These are phyloP conservation scores for Mesopsocus fuscifrons DNA, from an alignment of 2,888 invertebrate species.

Conservation along the genomic window DNA sequence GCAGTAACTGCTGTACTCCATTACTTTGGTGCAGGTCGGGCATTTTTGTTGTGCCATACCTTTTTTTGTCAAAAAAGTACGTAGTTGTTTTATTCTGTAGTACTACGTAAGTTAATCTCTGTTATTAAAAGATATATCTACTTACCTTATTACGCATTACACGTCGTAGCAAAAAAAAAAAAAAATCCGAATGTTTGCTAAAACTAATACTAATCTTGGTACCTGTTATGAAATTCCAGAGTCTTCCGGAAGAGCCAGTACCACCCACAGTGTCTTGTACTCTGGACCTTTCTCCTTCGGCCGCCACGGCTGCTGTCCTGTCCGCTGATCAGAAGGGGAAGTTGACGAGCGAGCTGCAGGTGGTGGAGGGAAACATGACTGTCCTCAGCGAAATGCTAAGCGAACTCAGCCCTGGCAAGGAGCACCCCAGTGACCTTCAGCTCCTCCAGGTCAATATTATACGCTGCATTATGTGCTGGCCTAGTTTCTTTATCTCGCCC, in stretches of 20 bases:
- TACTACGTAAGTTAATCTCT: too few relatives aligned
- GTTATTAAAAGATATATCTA: too few relatives aligned
- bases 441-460: constrained; percentile 47
- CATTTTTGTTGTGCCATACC: too few relatives aligned
- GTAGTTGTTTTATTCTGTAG: too few relatives aligned
- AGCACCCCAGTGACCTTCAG: constrained; percentile 71
- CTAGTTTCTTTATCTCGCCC: neutral
- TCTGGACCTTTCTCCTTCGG: neutral
- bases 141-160: too few relatives aligned
- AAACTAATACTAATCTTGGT: too few relatives aligned
- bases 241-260: neutral
- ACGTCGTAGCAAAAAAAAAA: too few relatives aligned
- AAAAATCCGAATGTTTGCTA: too few relatives aligned
- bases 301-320: constrained; percentile 27
- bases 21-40: too few relatives aligned
- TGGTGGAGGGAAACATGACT: constrained; percentile 83
- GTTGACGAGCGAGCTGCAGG: constrained; percentile 75
- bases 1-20: too few relatives aligned
- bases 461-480: neutral
- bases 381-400: constrained; percentile 92
- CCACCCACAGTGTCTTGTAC: neutral
- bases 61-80: too few relatives aligned
- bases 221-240: neutral
- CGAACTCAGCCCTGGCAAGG: constrained; percentile 69
- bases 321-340: constrained; percentile 74